Percentiles rank a stretch among this genome's conserved stretches.
Evolutionary conservation across 2,113 vertebrate genomes (phyloP).

Genomic region (Micronycteris hirsuta): DNA sequence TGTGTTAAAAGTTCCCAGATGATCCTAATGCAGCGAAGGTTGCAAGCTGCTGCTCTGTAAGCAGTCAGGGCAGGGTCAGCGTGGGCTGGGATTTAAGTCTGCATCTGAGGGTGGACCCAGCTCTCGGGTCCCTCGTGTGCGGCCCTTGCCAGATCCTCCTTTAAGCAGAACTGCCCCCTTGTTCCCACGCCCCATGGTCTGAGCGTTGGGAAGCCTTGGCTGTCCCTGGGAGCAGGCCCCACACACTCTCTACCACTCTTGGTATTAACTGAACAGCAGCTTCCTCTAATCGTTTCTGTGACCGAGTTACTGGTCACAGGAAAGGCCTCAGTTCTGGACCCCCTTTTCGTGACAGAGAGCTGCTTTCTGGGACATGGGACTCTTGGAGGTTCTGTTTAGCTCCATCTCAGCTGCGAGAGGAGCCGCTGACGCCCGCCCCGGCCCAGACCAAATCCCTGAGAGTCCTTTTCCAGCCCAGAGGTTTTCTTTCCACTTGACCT

Average conservation of each 20-base stretch:
- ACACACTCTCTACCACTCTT: neutral
- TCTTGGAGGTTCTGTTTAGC: neutral
- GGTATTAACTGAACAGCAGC: neutral
- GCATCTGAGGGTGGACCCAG: neutral
- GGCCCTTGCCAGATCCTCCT: neutral
- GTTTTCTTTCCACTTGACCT: conserved; percentile 66
- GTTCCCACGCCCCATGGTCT: neutral
- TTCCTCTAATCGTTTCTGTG: neutral
- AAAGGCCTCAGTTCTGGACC: neutral
- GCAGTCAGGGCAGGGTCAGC: neutral
- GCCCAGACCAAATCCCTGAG: neutral
- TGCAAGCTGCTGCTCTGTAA: neutral
- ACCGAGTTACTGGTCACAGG: neutral
- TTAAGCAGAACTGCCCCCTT: neutral
- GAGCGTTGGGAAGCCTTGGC: neutral
- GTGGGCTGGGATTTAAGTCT: neutral
- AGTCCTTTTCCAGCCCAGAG: conserved; percentile 19
- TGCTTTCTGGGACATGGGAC: conserved; percentile 46
- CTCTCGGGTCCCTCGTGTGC: neutral
- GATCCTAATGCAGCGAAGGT: neutral
- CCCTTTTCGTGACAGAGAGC: conserved; percentile 5
- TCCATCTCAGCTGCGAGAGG: neutral
- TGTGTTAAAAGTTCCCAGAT: neutral
- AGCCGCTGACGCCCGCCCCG: neutral
- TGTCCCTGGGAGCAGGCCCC: neutral